Conservation (phyloP, 1,140 invertebrate species). For the Diplogasteroides magnus region DNA sequence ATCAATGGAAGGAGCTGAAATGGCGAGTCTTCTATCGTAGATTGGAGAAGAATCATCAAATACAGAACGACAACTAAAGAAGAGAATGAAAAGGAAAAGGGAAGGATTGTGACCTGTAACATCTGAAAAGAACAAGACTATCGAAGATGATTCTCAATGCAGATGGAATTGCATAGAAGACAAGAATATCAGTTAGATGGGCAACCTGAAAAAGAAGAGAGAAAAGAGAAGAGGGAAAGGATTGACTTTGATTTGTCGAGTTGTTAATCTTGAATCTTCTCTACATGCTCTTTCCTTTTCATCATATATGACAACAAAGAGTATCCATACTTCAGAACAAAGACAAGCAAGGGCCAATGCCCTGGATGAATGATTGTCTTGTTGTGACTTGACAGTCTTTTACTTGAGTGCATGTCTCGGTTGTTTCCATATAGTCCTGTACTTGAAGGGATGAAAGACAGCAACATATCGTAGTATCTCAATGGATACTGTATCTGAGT, state of each 20-base stretch:
- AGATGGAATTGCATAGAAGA: slow-evolving; percentile 45
- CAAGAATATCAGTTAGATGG: slow-evolving; percentile 43
- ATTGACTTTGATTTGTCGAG: slow-evolving; percentile 17
- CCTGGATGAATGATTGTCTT: no score
- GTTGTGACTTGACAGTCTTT: no score
- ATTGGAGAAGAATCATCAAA: slow-evolving; percentile 4
- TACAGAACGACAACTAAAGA: background rate
- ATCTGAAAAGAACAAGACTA: slow-evolving; percentile 42
- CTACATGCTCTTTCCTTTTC: slow-evolving; percentile 34
- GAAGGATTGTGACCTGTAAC: slow-evolving; percentile 27
- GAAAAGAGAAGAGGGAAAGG: background rate
- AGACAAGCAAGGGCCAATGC: slow-evolving; percentile 30
- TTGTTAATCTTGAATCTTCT: slow-evolving; percentile 25
- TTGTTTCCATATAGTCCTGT: slow-evolving; percentile 47
- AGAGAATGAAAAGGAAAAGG: background rate
- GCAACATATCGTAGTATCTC: slow-evolving; percentile 48
- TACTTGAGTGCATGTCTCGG: slow-evolving; percentile 40
- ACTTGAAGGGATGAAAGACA: slow-evolving; percentile 49
- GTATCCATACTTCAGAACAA: slow-evolving; percentile 41
- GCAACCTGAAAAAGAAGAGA: slow-evolving; percentile 29
- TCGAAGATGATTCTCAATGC: slow-evolving; percentile 41
- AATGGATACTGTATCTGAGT: no score
- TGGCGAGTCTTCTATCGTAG: slow-evolving; percentile 14
- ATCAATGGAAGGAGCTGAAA: slow-evolving; percentile 4
- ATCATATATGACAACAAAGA: slow-evolving; percentile 37